Percentiles rank a stretch among this genome's conserved stretches.
These are phyloP conservation scores for Diogma glabrata DNA, from an alignment of 2,888 invertebrate genomes.

Conservation along the genomic window DNA sequence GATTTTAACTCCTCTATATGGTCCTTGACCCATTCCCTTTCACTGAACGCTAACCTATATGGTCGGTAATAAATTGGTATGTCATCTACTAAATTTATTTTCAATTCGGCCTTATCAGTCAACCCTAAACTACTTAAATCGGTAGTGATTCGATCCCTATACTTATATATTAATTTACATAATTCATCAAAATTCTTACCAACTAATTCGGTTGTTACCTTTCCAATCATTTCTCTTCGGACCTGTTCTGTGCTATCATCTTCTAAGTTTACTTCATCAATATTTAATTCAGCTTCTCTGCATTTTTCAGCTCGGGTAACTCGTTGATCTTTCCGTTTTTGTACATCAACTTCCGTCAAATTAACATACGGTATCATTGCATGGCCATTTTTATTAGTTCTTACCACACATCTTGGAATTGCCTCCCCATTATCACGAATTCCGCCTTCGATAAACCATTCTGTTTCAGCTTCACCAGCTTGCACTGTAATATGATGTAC, in stretches of 20 bases:
- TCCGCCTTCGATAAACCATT: background rate
- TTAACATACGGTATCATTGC: background rate
- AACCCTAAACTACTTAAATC: background rate
- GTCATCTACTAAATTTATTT: background rate
- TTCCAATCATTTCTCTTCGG: background rate
- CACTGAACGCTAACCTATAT: too few species aligned
- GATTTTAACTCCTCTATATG: too few species aligned
- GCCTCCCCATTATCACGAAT: background rate
- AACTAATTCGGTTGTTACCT: background rate
- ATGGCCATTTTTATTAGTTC: background rate
- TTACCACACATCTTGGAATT: background rate
- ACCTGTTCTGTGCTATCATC: background rate
- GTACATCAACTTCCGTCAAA: background rate
- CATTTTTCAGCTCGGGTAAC: background rate
- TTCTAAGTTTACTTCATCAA: background rate
- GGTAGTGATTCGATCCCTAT: background rate
- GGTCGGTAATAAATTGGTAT: too few species aligned
- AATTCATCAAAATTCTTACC: background rate
- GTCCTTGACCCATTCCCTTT: background rate
- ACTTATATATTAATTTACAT: background rate
- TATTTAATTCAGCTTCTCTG: background rate
- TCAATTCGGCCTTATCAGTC: too few species aligned
- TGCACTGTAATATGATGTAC: background rate
- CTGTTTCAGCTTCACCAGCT: background rate
- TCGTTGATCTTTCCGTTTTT: background rate